Evolutionary conservation across 2,888 invertebrate species (phyloP), one percentile per base, ranked within the genome.

Genomic region (Achlya flavicornis): DNA sequence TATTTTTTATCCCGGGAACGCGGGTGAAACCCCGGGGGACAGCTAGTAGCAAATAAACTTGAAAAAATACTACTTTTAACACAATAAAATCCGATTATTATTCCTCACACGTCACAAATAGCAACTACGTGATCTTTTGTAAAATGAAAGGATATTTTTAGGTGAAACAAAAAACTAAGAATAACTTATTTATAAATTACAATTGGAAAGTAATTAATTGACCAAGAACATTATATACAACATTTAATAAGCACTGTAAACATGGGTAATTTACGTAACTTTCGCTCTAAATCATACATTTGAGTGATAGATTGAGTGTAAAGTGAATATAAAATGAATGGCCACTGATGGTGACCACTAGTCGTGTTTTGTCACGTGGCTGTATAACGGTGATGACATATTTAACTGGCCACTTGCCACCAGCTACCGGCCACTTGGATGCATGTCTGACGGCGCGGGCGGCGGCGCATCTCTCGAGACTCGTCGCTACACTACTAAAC

Each of bases 361-460:
- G 63, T 64, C 64, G 70, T 71, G 70, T 72, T 71, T 70, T 74
- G 71, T 77, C 74, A 75, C 76, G 75, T 74, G 77, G 71, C 78
- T 66, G 70, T 80, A 84, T 88, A 88, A 88, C 88, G 88, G 87
- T 87, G 86, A 81, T 83, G 87, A 87, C 85, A 87, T 87, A 87
- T 87, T 82, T 85, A 80, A 85, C 83, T 83, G 85, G 75, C 72
- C 75, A 74, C 71, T 79, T 78, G 78, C 71, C 65, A 64, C 63
- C 59, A 61, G 53, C 70, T 62, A 64, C 64, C 58, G 61, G 67
- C 65, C 66, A 70, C 61, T 68, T 60, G 66, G 65, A 63, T 64
- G 63, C 75, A 75, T 71, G 71, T 73, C 76, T 73, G 70, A 66
- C 63, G 38, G 35, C 60, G n/a, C n/a, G n/a, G 26, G 26, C 26